phyloP scores from a whole-genome alignment of 2,113 vertebrate genomes.

The Corynorhinus townsendii region DNA sequence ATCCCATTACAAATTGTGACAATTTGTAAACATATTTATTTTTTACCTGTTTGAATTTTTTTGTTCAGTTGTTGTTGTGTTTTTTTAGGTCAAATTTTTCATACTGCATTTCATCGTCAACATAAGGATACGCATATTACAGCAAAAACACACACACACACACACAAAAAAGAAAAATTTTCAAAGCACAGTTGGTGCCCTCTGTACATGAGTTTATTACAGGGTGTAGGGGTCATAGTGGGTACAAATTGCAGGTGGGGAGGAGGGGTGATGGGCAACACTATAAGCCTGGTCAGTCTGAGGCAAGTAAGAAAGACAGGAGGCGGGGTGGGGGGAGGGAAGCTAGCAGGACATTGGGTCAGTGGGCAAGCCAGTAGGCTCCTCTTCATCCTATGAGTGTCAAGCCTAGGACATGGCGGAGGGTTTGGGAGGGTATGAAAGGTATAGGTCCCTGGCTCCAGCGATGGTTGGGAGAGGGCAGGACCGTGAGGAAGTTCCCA shows the following conservation, averaged over 20 bases:
- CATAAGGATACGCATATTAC: neutral
- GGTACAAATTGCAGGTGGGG: neutral
- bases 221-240: neutral
- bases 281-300: neutral
- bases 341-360: neutral
- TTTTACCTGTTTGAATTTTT: neutral
- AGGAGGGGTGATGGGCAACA: neutral
- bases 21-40: neutral
- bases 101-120: neutral
- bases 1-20: neutral
- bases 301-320: neutral
- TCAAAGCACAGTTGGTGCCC: neutral
- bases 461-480: neutral
- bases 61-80: neutral
- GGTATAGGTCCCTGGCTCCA: neutral
- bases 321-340: neutral
- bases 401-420: neutral
- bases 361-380: accelerated
- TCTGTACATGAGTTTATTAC: neutral
- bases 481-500: neutral
- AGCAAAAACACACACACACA: too few species aligned
- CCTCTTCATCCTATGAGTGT: neutral
- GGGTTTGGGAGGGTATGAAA: neutral
- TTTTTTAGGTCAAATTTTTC: neutral
- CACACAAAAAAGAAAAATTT: too few species aligned